Conservation (phyloP, 2,113 vertebrate species). For the Mustela nigripes region DNA sequence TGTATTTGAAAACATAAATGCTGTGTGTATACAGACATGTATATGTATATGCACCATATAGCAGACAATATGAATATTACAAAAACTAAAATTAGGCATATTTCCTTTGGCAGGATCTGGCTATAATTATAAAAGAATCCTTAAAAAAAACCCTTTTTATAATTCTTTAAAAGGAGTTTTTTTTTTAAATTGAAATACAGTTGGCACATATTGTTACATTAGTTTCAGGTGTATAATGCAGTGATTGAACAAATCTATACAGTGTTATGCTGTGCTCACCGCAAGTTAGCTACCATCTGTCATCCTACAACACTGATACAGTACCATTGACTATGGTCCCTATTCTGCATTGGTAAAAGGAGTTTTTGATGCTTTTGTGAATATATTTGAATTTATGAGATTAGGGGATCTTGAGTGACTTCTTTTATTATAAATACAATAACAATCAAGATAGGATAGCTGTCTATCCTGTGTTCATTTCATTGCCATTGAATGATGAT, state of each 20-base stretch:
- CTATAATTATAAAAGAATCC: neutral
- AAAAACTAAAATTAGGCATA: neutral
- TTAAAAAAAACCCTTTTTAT: neutral
- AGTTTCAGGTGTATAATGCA: neutral
- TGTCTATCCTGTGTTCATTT: neutral
- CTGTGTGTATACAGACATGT: too few relatives aligned
- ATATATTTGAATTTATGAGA: neutral
- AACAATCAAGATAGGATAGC: neutral
- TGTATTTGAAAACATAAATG: neutral
- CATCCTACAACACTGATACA: neutral
- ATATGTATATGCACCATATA: neutral
- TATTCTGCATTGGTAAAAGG: neutral
- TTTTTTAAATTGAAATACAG: neutral
- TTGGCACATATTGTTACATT: neutral
- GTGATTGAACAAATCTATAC: neutral
- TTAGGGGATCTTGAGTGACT: neutral
- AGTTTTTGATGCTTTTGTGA: neutral
- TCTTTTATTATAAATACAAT: neutral
- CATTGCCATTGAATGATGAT: neutral
- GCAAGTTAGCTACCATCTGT: neutral
- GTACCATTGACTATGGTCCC: neutral
- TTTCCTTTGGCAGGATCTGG: neutral
- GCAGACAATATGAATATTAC: neutral
- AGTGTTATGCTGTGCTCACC: neutral
- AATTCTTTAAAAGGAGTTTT: too few relatives aligned